These are phyloP conservation scores for Dryas iulia DNA, from an alignment of 1,140 invertebrate species.

Conservation along the genomic window DNA sequence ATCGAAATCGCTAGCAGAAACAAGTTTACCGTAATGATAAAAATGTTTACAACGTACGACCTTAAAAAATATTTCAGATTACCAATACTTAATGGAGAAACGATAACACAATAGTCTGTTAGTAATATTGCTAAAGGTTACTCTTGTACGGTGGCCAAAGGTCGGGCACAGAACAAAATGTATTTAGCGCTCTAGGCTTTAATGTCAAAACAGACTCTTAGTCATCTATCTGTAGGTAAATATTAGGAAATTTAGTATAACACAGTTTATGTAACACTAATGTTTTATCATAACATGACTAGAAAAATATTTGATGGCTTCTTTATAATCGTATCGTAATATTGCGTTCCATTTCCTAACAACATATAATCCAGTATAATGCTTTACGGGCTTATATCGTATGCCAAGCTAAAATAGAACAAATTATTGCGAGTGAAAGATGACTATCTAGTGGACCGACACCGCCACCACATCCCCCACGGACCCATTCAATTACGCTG, in stretches of 20 bases:
- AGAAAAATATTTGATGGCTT: neutral
- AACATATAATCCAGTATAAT: constrained; percentile 52
- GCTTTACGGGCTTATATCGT: constrained; percentile 38
- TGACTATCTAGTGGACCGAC: constrained; percentile 11
- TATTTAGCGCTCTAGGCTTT: constrained; percentile 15
- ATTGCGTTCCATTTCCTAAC: constrained; percentile 43
- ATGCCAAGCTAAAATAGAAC: constrained; percentile 39
- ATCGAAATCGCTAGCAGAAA: neutral
- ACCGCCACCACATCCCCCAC: constrained; percentile 43
- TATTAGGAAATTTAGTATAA: neutral
- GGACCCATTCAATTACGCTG: constrained; percentile 68
- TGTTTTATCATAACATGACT: constrained; percentile 26
- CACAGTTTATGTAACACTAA: neutral
- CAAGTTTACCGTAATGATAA: neutral
- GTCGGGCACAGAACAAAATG: constrained; percentile 23
- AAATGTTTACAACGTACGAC: neutral
- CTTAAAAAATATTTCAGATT: constrained; percentile 3
- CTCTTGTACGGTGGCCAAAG: constrained; percentile 35
- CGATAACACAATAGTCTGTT: constrained; percentile 25
- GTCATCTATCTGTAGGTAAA: neutral
- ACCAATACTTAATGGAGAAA: constrained; percentile 23
- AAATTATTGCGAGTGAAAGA: constrained; percentile 16
- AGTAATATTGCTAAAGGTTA: constrained; percentile 32
- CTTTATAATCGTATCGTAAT: constrained; percentile 32
- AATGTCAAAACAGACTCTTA: constrained; percentile 24